Evolutionary conservation across 2,888 invertebrate species (phyloP), one percentile per base, ranked within the genome.

Genomic region (Conus canariensis): DNA sequence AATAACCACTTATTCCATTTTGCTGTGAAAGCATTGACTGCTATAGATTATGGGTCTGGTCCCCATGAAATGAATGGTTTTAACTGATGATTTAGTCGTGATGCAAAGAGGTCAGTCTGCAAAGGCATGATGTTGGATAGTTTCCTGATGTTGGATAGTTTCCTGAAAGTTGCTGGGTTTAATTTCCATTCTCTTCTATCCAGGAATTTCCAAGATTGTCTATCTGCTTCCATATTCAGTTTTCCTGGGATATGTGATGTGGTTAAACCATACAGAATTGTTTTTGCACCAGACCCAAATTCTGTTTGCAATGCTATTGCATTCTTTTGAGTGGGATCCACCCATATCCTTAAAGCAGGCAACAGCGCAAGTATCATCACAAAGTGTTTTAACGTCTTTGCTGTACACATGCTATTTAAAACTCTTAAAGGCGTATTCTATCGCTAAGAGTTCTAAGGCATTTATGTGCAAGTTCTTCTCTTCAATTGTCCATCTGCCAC

Each of bases 81-180:
- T 25, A 89, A 12, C 25, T 89, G 83, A 30, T n/a, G 56, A 87
- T 87, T 89, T 25, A 82, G 67, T 14, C 90, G 7, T 5, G 87
- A 82, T 56, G 70, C 90, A 90, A 89, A 90, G 58, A 90, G 16
- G 25, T 90, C 90, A 45, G 89, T 45, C 30, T 90, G 80, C 10
- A 30, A 10, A 6, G 16, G 45, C 7, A 67, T n/a, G 2, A n/a
- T n/a, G 7, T 6, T 30, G 30, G 30, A 30, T 30, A 30, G 30
- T 30, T 30, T 30, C 30, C 60, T 64, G 60, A 64, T n/a, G 7
- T 6, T 67, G 74, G 22, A 8, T 74, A 74, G n/a, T 25, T 74
- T 74, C 10, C n/a, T 6, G 25, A 4, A 74, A 9, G 19, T 25
- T 25, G 0, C 22, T 74, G 74, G n/a, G n/a, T 74, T 25, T n/a